Conservation (phyloP, 2,113 vertebrate genomes). For the Spea multiplicata region DNA sequence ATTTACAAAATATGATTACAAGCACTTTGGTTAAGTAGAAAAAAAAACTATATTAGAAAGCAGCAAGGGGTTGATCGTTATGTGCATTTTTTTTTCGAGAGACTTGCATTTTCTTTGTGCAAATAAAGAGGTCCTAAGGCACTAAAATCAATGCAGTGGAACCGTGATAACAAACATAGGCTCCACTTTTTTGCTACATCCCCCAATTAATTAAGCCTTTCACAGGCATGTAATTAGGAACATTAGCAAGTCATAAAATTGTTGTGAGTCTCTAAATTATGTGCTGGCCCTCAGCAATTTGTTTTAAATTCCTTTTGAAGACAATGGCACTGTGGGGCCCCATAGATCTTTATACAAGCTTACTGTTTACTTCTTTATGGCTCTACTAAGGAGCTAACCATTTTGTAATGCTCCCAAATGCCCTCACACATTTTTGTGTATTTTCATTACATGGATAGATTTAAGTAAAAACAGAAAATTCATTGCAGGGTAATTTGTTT, state of each 20-base stretch:
- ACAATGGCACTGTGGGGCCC: slow-evolving; percentile 92
- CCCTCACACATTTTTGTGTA: slow-evolving; percentile 54
- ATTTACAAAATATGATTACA: slow-evolving; percentile 99
- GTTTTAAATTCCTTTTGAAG: slow-evolving; percentile 98
- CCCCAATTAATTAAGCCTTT: slow-evolving; percentile 99
- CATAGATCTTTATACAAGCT: slow-evolving; percentile 86
- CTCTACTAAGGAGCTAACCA: slow-evolving; percentile 63
- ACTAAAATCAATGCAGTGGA: slow-evolving; percentile 99
- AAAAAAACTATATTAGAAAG: slow-evolving; percentile 97
- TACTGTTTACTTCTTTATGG: slow-evolving; percentile 78
- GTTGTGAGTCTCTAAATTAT: slow-evolving; percentile 98
- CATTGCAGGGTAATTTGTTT: slow-evolving; percentile 12
- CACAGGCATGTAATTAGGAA: slow-evolving; percentile 99
- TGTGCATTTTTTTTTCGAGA: slow-evolving; percentile 93
- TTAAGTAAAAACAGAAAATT: slow-evolving; percentile 49
- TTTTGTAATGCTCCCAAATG: slow-evolving; percentile 68
- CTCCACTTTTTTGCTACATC: slow-evolving; percentile 84
- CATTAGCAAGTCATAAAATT: slow-evolving; percentile 99
- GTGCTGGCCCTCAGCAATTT: slow-evolving; percentile 97
- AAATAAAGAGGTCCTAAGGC: slow-evolving; percentile 98
- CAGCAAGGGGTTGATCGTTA: slow-evolving; percentile 99
- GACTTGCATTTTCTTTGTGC: slow-evolving; percentile 98
- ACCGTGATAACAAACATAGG: slow-evolving; percentile 98
- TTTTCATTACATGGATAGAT: slow-evolving; percentile 61
- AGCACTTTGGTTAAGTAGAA: slow-evolving; percentile 97